Evolutionary conservation across 2,888 invertebrate genomes (phyloP).

Genomic region (Macaria liturata): DNA sequence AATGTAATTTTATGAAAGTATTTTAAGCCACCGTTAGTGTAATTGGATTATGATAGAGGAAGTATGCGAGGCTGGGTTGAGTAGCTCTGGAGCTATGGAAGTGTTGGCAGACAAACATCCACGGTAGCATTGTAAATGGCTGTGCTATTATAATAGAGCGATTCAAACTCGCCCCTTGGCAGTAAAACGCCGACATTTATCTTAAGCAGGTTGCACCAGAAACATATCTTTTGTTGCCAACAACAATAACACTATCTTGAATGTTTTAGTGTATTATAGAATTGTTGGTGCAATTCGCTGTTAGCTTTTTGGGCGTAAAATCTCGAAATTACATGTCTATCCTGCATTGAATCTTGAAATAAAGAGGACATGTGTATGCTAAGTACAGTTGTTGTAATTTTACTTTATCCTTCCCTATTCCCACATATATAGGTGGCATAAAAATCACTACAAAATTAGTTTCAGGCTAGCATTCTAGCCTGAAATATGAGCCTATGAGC

Average conservation of each 20-base stretch:
- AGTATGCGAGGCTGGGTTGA: constrained; percentile 35
- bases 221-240: constrained; percentile 17
- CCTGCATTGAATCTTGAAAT: constrained; percentile 67
- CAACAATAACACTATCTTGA: constrained; percentile 1
- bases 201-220: constrained; percentile 47
- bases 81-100: constrained; percentile 34
- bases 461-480: no score
- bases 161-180: constrained; percentile 45
- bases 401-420: background rate
- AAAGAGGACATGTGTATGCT: constrained; percentile 64
- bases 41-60: constrained; percentile 44
- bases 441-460: background rate
- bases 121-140: constrained; percentile 64
- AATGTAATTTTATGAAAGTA: constrained; percentile 62
- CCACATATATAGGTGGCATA: no score
- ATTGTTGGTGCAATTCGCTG: constrained; percentile 48
- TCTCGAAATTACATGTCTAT: constrained; percentile 64
- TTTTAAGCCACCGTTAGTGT: constrained; percentile 57
- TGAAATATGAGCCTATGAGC: no score
- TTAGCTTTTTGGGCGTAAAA: constrained; percentile 52
- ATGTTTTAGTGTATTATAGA: no score
- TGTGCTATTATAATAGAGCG: constrained; percentile 62
- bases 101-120: constrained; percentile 59
- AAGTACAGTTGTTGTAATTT: constrained; percentile 33
- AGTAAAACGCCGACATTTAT: constrained; percentile 37